Conservation (phyloP, 1,140 invertebrate species). For the Drosophila yakuba region DNA sequence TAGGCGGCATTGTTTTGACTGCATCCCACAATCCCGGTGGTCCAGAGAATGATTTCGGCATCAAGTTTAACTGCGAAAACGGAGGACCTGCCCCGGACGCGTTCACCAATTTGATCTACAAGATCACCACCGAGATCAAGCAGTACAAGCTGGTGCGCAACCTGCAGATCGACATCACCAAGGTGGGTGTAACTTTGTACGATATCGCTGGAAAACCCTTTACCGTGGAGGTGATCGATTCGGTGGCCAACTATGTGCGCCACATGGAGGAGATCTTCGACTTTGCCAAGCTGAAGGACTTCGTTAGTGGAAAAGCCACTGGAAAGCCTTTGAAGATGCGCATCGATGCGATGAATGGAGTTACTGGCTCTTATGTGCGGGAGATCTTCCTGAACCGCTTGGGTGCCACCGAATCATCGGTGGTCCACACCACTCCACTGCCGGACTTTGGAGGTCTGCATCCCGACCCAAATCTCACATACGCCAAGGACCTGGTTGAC, state of each 20-base stretch:
- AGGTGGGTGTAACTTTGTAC: slow-evolving; percentile 88
- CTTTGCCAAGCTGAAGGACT: slow-evolving; percentile 91
- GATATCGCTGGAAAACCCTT: slow-evolving; percentile 90
- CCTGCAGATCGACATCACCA: slow-evolving; percentile 91
- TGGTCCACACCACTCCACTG: slow-evolving; percentile 91
- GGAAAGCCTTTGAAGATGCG: slow-evolving; percentile 92
- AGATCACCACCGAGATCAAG: slow-evolving; percentile 91
- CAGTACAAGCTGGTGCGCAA: slow-evolving; percentile 93
- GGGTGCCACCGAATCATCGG: slow-evolving; percentile 88
- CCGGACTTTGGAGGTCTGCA: slow-evolving; percentile 98
- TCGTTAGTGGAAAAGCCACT: slow-evolving; percentile 89
- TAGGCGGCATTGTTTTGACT: slow-evolving; percentile 98
- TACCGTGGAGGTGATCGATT: slow-evolving; percentile 95
- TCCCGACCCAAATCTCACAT: slow-evolving; percentile 99
- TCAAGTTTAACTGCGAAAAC: slow-evolving; percentile 99
- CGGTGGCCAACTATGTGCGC: slow-evolving; percentile 94
- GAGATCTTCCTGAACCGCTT: slow-evolving; percentile 95
- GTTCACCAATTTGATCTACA: slow-evolving; percentile 95
- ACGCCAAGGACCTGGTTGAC: slow-evolving; percentile 85
- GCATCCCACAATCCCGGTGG: slow-evolving; percentile 99
- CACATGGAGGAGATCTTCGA: slow-evolving; percentile 99
- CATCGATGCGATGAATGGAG: slow-evolving; percentile 98
- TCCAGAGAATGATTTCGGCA: slow-evolving; percentile 98
- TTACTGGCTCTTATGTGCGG: slow-evolving; percentile 98
- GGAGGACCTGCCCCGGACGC: slow-evolving; percentile 97